A percentile compares a stretch with the other conserved stretches of the same genome.
These are phyloP conservation scores for Stictocephala bisonia DNA, from an alignment of 2,888 invertebrate species.

Conservation along the genomic window DNA sequence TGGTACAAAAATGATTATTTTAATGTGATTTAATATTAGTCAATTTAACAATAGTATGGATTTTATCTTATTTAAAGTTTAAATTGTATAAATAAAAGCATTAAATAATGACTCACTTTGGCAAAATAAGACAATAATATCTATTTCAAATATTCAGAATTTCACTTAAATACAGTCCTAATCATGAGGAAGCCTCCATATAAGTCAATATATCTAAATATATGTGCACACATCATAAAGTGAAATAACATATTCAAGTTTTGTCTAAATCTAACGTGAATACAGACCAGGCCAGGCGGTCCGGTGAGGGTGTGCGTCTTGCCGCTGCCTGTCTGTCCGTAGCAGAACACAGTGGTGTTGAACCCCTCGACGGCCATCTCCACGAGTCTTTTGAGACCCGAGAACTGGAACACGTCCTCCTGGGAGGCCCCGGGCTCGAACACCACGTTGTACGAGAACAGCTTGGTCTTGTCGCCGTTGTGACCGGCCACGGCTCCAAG, in stretches of 20 bases:
- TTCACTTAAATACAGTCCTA: background rate
- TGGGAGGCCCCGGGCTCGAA: constrained; percentile 91
- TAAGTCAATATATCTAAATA: background rate
- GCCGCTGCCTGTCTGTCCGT: constrained; percentile 96
- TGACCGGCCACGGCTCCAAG: constrained; percentile 52
- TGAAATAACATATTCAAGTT: background rate
- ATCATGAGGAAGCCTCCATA: background rate
- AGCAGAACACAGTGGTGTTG: constrained; percentile 94
- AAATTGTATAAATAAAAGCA: no score
- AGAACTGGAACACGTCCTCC: constrained; percentile 88
- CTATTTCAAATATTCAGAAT: no score
- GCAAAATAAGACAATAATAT: no score
- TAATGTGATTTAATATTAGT: no score
- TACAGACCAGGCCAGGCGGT: constrained; percentile 82
- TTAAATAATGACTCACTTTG: no score
- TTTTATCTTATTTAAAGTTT: no score
- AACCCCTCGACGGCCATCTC: constrained; percentile 97
- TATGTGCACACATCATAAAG: background rate
- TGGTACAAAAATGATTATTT: no score
- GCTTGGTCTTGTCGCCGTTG: constrained; percentile 72
- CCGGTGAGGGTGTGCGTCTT: constrained; percentile 97
- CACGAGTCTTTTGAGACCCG: constrained; percentile 88
- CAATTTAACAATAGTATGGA: no score
- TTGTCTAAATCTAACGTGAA: background rate
- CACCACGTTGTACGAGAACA: constrained; percentile 95